Conservation (phyloP, 2,888 invertebrate genomes). For the Mongoloraphidia duomilia region DNA sequence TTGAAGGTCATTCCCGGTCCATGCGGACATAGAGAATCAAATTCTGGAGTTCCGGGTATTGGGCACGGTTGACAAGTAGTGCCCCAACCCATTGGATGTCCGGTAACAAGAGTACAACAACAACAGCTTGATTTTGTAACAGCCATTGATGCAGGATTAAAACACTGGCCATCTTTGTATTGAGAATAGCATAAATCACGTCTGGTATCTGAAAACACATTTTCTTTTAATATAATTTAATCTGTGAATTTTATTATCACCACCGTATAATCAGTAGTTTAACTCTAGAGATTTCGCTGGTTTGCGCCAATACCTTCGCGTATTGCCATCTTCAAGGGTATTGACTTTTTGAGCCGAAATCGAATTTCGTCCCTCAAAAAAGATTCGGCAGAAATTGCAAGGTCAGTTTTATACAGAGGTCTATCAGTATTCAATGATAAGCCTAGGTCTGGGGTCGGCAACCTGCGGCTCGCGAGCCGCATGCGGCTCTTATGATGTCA, state of each 20-base stretch:
- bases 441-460: too few species aligned
- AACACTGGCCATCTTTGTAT: constrained; percentile 62
- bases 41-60: constrained; percentile 48
- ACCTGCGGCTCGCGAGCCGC: too few species aligned
- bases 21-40: constrained; percentile 58
- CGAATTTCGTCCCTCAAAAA: neutral
- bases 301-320: too few species aligned
- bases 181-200: constrained; percentile 70
- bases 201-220: constrained; percentile 49
- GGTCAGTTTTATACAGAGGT: too few species aligned
- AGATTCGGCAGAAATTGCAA: neutral
- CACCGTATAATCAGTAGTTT: too few species aligned
- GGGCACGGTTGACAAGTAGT: constrained; percentile 67
- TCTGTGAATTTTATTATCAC: neutral
- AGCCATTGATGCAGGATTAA: constrained; percentile 56
- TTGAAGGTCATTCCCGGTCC: constrained; percentile 67
- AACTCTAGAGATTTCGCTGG: neutral
- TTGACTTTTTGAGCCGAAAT: too few species aligned
- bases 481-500: too few species aligned
- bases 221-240: neutral
- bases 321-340: too few species aligned
- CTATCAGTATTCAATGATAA: too few species aligned
- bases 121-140: constrained; percentile 80
- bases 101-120: constrained; percentile 53
- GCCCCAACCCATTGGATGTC: constrained; percentile 68